Evolutionary conservation across 2,888 invertebrate species (phyloP).

Genomic region (Drosophila sordidapex): DNA sequence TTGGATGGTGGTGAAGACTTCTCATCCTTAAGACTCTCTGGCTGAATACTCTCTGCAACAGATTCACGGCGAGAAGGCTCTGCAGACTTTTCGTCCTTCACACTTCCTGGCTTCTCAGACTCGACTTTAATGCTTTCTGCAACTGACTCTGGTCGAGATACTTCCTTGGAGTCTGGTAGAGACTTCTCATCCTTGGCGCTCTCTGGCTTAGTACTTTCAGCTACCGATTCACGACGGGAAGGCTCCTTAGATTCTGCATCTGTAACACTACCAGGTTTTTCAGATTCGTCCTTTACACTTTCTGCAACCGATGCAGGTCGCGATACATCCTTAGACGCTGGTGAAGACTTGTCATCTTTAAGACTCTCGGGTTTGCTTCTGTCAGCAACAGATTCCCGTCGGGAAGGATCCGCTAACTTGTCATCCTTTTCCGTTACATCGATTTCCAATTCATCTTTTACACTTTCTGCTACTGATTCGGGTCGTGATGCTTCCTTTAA

Average conservation of each 20-base stretch:
- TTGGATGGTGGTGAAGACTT: neutral
- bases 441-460: neutral
- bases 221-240: neutral
- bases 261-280: neutral
- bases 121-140: neutral
- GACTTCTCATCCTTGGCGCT: neutral
- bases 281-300: fast-evolving
- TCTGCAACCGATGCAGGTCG: neutral
- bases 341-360: neutral
- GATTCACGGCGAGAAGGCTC: neutral
- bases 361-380: neutral
- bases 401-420: neutral
- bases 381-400: neutral
- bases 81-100: neutral
- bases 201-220: fast-evolving
- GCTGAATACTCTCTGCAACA: neutral
- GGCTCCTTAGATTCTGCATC: neutral
- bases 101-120: neutral
- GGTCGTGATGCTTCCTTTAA: constrained; percentile 33
- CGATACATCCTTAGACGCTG: neutral
- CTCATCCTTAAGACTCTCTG: neutral
- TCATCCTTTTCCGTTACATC: constrained; percentile 21
- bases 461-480: constrained; percentile 24
- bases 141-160: fast-evolving
- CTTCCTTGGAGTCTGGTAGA: fast-evolving